Evolutionary conservation across 1,140 invertebrate genomes (phyloP).

Genomic region (Lepidurus couesii): DNA sequence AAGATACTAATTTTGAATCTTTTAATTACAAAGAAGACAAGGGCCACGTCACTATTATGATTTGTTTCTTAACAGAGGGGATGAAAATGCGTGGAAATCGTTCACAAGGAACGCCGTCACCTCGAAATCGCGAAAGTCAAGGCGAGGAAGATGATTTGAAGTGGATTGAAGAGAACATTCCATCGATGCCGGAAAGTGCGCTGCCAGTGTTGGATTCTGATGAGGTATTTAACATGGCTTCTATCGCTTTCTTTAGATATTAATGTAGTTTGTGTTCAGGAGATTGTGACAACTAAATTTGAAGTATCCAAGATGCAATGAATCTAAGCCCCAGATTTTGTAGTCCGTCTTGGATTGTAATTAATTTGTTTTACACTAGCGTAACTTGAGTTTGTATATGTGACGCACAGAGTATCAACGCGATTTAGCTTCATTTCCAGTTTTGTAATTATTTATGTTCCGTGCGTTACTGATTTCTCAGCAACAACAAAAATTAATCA

Average conservation of each 20-base stretch:
- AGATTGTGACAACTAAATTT: constrained; percentile 79
- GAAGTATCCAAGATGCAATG: constrained; percentile 89
- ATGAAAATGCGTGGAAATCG: constrained; percentile 61
- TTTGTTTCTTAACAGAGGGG: constrained; percentile 44
- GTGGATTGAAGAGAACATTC: constrained; percentile 89
- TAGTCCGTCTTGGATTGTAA: constrained; percentile 12
- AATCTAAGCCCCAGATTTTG: constrained; percentile 29
- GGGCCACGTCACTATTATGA: constrained; percentile 26
- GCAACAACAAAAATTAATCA: neutral
- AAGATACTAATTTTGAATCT: constrained; percentile 22
- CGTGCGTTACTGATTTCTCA: neutral
- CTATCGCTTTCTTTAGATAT: constrained; percentile 27
- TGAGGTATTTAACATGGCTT: constrained; percentile 50
- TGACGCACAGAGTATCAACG: neutral
- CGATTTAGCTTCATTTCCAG: neutral
- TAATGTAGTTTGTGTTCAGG: constrained; percentile 44
- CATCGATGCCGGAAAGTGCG: constrained; percentile 60
- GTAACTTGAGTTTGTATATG: neutral
- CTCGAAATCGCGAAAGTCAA: constrained; percentile 37
- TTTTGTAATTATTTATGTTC: constrained; percentile 5
- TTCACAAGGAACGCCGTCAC: constrained; percentile 38
- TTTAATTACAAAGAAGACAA: neutral
- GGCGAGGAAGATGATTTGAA: constrained; percentile 71
- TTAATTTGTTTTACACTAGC: neutral
- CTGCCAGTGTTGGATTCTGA: constrained; percentile 80